Evolutionary conservation across 1,140 invertebrate species (phyloP), one percentile per base, ranked within the genome.

Genomic region (Acyrthosiphon pisum): DNA sequence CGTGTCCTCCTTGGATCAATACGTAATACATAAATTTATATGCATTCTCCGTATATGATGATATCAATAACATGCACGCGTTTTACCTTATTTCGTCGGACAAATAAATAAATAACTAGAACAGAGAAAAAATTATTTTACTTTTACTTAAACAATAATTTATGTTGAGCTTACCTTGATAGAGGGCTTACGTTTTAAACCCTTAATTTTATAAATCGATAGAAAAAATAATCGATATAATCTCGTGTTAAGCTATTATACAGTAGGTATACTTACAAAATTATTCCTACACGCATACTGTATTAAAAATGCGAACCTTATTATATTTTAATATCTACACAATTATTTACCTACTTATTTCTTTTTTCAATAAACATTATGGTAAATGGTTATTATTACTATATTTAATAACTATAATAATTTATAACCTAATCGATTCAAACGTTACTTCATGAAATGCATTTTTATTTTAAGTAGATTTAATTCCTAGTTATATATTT

Each of bases 1-100:
- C 91, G 91, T 93, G 81, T 83, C 46, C 48, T 37, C 86, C 84
- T 41, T 30, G 91, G 91, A 93, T 93, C 91, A 86, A 93, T 93
- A 86, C 41, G 41, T 90, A n/a, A 35, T 88, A 37, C 30, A 50
- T 35, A 76, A 88, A 50, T 86, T 35, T 86, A 89, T 89, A 89
- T 56, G 87, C 48, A 89, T 23, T 35, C 35, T 41, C 4, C 22
- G 35, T 41, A 26, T 89, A n/a, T 35, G n/a, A 68, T 35, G n/a
- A 76, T 35, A 89, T 56, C n/a, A 89, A 89, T 89, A 89, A 89
- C 37, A 56, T 35, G 35, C 37, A 26, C 23, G 53, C 37, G 37
- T 89, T 41, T 41, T 41, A 89, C 41, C 35, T 56, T 41, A 18
- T 89, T 53, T 89, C 20, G 14, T 11, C 4, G 37, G 37, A 14